Evolutionary conservation across 1,140 invertebrate species (phyloP), one percentile per base, ranked within the genome.

Genomic region (Zeugodacus cucurbitae): DNA sequence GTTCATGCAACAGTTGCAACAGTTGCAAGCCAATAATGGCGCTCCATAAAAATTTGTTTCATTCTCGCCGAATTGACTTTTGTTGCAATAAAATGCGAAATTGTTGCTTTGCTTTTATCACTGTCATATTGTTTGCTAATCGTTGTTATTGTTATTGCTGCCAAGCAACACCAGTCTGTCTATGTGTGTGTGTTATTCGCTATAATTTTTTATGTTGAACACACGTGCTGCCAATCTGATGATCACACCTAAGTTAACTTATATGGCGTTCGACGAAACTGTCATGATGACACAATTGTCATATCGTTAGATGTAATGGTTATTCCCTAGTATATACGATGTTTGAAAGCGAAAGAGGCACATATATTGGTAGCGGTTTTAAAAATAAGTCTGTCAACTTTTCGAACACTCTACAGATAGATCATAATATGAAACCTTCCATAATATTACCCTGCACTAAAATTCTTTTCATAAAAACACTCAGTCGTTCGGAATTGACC

Each of bases 141-240:
- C n/a, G 70, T 78, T 78, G 70, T 70, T 70, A 37, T 20, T 74
- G 70, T 37, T 34, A 74, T 22, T 22, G 70, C 70, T 74, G 70
- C 6, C 6, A 54, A 20, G 11, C 2, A 74, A 37, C 22, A 17
- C 8, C 26, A 29, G 29, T 67, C 11, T 67, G 62, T 2, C 5
- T 2, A 29, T 26, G 29, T 67, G 62, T 2, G 29, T 2, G 62
- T 26, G 29, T 32, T 32, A 32, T 11, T 34, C 20, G 48, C 48
- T 54, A 54, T 54, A 54, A 0, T 20, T 67, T 67, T 67, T 29
- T 32, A 67, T 67, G 29, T 7, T 7, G 62, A 34, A 4, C 29
- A 17, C 62, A 34, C 29, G 5, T 34, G 62, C 26, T 67, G 26
- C 14, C n/a, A 67, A 67, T 32, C n/a, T n/a, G n/a, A 67, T 67